Conservation (phyloP, 1,140 invertebrate genomes). For the Tribolium castaneum region DNA sequence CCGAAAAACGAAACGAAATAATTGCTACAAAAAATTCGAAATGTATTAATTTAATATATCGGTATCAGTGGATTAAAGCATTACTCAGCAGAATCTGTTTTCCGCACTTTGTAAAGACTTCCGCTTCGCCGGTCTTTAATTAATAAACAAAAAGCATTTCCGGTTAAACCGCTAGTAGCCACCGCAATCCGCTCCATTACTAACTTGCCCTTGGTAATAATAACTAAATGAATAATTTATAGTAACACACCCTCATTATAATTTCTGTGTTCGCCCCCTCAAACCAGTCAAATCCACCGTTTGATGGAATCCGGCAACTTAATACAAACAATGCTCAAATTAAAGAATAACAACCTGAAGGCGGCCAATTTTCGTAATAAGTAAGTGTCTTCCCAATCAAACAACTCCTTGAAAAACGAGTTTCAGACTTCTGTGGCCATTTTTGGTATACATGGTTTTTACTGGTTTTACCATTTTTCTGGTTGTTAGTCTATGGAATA, state of each 20-base stretch:
- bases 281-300: not conserved
- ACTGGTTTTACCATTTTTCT: not conserved
- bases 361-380: not conserved
- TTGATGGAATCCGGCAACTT: not conserved
- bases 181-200: slow-evolving; percentile 5
- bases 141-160: not conserved
- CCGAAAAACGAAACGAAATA: not conserved
- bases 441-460: not conserved
- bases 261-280: not conserved
- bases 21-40: not conserved
- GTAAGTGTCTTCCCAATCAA: not conserved
- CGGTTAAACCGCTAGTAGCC: not conserved
- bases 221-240: slow-evolving; percentile 14
- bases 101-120: not conserved
- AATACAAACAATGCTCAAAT: slow-evolving; percentile 1
- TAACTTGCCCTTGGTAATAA: slow-evolving; percentile 8
- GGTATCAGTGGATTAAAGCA: not conserved
- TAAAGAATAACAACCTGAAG: slow-evolving; percentile 9
- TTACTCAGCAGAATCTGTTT: not conserved
- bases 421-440: not conserved
- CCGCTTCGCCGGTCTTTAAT: not conserved
- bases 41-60: not conserved
- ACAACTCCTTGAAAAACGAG: not conserved
- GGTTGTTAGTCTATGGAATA: slow-evolving; percentile 53
- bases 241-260: slow-evolving; percentile 4